Evolutionary conservation across 2,113 vertebrate genomes (phyloP).

Genomic region (Corythaixoides concolor): DNA sequence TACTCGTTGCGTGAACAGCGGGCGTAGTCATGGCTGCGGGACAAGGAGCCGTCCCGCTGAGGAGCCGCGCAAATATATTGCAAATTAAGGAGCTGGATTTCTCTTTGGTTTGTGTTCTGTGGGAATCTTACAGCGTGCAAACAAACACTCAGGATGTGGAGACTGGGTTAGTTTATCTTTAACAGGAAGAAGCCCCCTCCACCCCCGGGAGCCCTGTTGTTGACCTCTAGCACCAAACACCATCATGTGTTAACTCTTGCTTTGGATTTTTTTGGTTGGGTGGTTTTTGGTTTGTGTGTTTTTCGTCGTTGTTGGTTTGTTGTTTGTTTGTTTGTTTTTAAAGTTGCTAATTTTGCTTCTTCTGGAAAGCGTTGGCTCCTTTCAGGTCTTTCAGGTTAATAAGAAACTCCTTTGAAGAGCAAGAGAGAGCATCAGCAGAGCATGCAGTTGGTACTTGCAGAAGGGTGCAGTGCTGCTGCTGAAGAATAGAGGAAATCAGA

Average conservation of each 20-base stretch:
- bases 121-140: rapidly evolving
- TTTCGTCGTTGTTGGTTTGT: background rate
- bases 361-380: background rate
- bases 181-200: background rate
- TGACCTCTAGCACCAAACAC: background rate
- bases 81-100: background rate
- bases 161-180: background rate
- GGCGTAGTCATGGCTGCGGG: background rate
- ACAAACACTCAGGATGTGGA: background rate
- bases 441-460: background rate
- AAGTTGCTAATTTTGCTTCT: background rate
- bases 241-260: background rate
- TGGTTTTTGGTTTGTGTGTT: background rate
- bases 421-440: background rate
- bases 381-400: background rate
- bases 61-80: background rate
- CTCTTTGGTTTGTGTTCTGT: background rate
- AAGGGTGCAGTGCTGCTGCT: background rate
- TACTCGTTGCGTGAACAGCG: background rate
- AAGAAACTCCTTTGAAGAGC: background rate
- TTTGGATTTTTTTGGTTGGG: background rate
- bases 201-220: background rate
- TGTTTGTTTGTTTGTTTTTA: background rate
- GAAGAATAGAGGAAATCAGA: background rate
- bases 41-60: background rate